Base-by-base conservation (phyloP, 2,888 invertebrate genomes). In the Tetanocera ferruginea region DNA sequence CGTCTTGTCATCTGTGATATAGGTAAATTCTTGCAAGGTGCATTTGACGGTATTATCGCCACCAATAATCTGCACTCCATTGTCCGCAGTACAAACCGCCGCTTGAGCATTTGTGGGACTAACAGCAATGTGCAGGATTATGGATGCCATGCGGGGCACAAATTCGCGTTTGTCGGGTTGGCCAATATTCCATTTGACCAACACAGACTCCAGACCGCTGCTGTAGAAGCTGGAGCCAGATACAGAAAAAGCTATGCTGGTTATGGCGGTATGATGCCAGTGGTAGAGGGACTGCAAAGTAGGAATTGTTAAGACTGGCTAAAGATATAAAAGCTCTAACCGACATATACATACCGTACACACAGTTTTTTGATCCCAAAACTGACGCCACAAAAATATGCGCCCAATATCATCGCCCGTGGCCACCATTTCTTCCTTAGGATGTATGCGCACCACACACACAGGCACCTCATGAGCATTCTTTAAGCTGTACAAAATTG, bases 211-310 rank as follows among this genome's bases (percentile, higher is more conserved):
- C 67, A 91, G 91, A n/a, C 95, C 96, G 9, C 95, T 95, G 83
- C 94, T 94, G 83, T 93, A 94, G 86, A 96, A 92, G 81, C 92
- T 91, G 11, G 92, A 92, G 25, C 95, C 95, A 88, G 88, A 83
- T 2, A 86, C 83, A 14, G 95, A 93, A 85, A 95, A 96, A 0
- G 91, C 90, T 19, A 96, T 86, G 85, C 93, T 92, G 64, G 91
- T 91, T 0, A 95, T 93, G 49, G 93, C 92, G 69, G 95, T 90
- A 5, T 93, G 92, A 89, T 96, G 96, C 96, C 96, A 96, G 87
- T 96, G 95, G 84, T 92, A 93, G 1, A 92, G 87, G 0, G 92
- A 89, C 84, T 91, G 90, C 6, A 71, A 71, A n/a, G 9, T 43
- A 19, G 43, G 9, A 49, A 31, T 14, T 17, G 14, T 25, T 14